These are phyloP conservation scores for Ptychadena robeensis DNA, from an alignment of 2,797 vertebrate genomes.

Conservation along the genomic window DNA sequence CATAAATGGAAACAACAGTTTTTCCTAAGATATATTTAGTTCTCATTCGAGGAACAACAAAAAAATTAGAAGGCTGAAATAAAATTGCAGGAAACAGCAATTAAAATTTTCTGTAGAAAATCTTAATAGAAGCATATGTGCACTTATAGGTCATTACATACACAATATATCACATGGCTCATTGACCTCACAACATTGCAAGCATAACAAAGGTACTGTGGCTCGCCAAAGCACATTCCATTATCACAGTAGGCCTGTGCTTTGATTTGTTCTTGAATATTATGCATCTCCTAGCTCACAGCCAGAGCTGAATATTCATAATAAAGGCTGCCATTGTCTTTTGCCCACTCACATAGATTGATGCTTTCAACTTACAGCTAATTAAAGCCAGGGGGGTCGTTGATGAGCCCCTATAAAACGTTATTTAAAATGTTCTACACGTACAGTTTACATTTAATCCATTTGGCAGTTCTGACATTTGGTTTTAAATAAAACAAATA, in stretches of 20 bases:
- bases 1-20: not conserved
- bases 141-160: conserved; percentile 26
- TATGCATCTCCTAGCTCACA: conserved; percentile 25
- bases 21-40: not conserved
- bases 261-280: conserved; percentile 44
- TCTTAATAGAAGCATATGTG: not conserved
- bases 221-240: conserved; percentile 41
- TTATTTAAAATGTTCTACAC: conserved; percentile 18
- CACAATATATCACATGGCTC: conserved; percentile 43
- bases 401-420: conserved; percentile 31
- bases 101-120: conserved; percentile 16
- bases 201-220: conserved; percentile 29
- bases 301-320: conserved; percentile 22
- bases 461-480: conserved; percentile 24
- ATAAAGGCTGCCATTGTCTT: conserved; percentile 32
- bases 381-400: conserved; percentile 30
- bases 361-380: conserved; percentile 36
- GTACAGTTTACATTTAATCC: conserved; percentile 38
- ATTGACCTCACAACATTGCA: conserved; percentile 32
- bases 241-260: conserved; percentile 40
- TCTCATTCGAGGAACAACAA: not conserved
- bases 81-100: conserved; percentile 22
- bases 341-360: conserved; percentile 15
- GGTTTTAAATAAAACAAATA: conserved; percentile 42
- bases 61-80: conserved; percentile 12